Evolutionary conservation across 37 sponge, comb jelly and placozoan species (phyloP).

Genomic region (Amphimedon queenslandica): DNA sequence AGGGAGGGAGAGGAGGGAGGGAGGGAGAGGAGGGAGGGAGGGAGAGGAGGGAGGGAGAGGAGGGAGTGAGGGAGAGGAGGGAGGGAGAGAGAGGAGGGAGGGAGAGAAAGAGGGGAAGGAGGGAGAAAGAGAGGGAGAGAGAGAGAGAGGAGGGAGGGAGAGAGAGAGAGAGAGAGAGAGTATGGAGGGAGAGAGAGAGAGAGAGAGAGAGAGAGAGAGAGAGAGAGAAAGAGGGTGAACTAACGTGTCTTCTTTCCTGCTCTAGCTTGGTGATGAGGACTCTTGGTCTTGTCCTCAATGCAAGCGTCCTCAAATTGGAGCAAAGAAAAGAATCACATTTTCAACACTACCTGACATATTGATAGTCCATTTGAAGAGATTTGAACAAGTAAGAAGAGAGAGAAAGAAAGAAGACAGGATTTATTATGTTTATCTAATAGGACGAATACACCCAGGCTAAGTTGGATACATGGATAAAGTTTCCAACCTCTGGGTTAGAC

Average conservation of each 20-base stretch:
- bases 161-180: neutral
- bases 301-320: constrained; percentile 53
- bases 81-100: neutral
- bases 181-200: constrained; percentile 6
- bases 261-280: constrained; percentile 68
- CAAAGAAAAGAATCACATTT: constrained; percentile 80
- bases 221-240: too few relatives aligned
- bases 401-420: neutral
- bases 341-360: constrained; percentile 84
- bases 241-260: neutral
- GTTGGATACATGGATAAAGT: constrained; percentile 75
- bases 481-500: constrained; percentile 74
- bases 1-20: neutral
- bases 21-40: constrained; percentile 11
- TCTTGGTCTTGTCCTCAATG: constrained; percentile 87
- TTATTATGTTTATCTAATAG: constrained; percentile 19
- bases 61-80: neutral
- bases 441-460: constrained; percentile 66
- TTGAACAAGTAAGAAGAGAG: constrained; percentile 65
- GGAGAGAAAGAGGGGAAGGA: neutral
- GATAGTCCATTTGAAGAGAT: constrained; percentile 88
- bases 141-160: neutral
- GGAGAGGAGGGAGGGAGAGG: too few relatives aligned
- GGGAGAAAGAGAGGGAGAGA: neutral
- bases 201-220: too few relatives aligned